Conservation (phyloP, 2,113 vertebrate genomes). For the Anser cygnoides region DNA sequence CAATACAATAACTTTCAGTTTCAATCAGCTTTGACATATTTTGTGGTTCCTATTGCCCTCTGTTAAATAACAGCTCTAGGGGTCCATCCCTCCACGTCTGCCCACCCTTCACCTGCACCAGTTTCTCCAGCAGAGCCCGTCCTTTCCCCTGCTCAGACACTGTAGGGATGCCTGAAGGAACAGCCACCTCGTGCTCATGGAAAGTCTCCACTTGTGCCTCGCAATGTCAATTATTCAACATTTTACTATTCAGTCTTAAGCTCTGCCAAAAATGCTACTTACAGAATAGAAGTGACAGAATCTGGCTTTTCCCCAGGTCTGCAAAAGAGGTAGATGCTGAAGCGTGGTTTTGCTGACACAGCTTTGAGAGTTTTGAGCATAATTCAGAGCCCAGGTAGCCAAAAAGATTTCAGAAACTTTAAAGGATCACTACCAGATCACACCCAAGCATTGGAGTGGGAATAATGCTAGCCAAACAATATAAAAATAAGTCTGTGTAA, state of each 20-base stretch:
- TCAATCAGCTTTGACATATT: not conserved
- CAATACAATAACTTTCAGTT: not conserved
- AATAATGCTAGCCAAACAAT: not conserved
- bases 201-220: not conserved
- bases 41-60: not conserved
- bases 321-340: not conserved
- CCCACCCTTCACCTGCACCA: not conserved
- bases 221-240: slow-evolving; percentile 28
- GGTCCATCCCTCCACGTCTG: not conserved
- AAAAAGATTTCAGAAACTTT: not conserved
- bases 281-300: not conserved
- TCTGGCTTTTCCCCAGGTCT: slow-evolving; percentile 24
- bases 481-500: not conserved
- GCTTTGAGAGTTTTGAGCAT: not conserved
- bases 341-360: not conserved
- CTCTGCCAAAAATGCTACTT: slow-evolving; percentile 3
- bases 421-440: not conserved
- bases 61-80: accelerated
- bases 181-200: not conserved
- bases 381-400: not conserved
- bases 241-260: not conserved
- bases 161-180: not conserved
- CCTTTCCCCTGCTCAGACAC: not conserved
- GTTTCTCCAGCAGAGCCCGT: not conserved
- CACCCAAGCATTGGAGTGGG: not conserved